These are phyloP conservation scores for Scolanthus callimorphus DNA, from an alignment of 92 coral and sea anemone species.

Conservation along the genomic window DNA sequence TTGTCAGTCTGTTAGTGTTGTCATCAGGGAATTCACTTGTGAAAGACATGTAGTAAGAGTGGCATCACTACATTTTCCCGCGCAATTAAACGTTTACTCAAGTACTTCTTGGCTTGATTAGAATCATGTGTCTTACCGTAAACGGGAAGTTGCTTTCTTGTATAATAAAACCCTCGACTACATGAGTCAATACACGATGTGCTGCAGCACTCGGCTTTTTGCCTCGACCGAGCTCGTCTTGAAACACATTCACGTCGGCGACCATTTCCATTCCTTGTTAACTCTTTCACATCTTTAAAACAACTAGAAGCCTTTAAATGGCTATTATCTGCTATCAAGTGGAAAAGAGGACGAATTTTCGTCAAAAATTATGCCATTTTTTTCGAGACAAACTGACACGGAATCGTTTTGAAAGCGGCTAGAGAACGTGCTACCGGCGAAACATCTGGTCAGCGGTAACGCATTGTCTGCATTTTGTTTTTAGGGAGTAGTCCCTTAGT, in stretches of 20 bases:
- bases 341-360: slow-evolving; percentile 4
- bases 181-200: slow-evolving; percentile 83
- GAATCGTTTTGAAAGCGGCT: too few relatives aligned
- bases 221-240: slow-evolving; percentile 53
- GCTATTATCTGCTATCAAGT: not conserved
- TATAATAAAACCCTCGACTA: slow-evolving; percentile 91
- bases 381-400: too few relatives aligned
- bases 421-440: too few relatives aligned
- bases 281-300: slow-evolving; percentile 3
- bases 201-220: slow-evolving; percentile 67
- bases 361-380: not conserved
- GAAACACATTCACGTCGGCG: slow-evolving; percentile 42
- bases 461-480: not conserved
- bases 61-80: too few relatives aligned
- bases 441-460: not conserved
- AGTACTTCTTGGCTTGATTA: too few relatives aligned
- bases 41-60: too few relatives aligned
- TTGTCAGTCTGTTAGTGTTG: too few relatives aligned
- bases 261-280: slow-evolving; percentile 82
- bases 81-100: too few relatives aligned
- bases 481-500: too few relatives aligned
- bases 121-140: slow-evolving; percentile 85
- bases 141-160: slow-evolving; percentile 98
- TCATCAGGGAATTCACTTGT: too few relatives aligned
- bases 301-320: too few relatives aligned